A percentile compares a stretch with the other conserved stretches of the same genome.
phyloP scores from a whole-genome alignment of 2,797 vertebrate genomes.

The Distichodus sexfasciatus region DNA sequence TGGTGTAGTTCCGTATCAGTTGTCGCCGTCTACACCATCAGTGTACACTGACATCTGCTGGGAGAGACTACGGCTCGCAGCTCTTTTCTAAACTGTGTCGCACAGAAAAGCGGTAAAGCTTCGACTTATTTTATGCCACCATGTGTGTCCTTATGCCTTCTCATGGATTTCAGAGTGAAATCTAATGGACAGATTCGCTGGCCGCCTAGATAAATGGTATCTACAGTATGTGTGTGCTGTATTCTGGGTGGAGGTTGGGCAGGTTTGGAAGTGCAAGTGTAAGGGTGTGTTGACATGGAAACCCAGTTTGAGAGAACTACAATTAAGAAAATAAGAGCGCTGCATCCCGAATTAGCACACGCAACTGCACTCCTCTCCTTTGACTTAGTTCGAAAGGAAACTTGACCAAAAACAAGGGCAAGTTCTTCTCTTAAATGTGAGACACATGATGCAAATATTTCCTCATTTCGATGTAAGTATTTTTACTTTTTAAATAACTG shows the following conservation, averaged over 20 bases:
- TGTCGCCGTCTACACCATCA: not conserved
- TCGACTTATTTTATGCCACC: no score
- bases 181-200: no score
- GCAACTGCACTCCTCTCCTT: conserved; percentile 28
- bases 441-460: not conserved
- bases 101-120: no score
- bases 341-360: conserved; percentile 57
- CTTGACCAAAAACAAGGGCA: conserved; percentile 10
- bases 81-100: no score
- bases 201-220: not conserved
- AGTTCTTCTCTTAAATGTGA: not conserved
- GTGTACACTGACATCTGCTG: conserved; percentile 63
- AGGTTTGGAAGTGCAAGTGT: conserved; percentile 53
- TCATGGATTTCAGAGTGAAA: no score
- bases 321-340: conserved; percentile 61
- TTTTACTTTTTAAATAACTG: conserved; percentile 45
- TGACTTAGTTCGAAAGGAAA: not conserved
- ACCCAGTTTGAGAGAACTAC: conserved; percentile 58
- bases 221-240: not conserved
- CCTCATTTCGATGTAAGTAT: not conserved
- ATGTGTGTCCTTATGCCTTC: not conserved
- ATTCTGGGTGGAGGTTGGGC: conserved; percentile 55
- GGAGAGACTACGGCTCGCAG: conserved; percentile 13
- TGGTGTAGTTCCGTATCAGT: not conserved
- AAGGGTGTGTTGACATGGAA: conserved; percentile 52